These are phyloP conservation scores for Takifugu bimaculatus DNA, from an alignment of 2,113 vertebrate species.

Conservation along the genomic window DNA sequence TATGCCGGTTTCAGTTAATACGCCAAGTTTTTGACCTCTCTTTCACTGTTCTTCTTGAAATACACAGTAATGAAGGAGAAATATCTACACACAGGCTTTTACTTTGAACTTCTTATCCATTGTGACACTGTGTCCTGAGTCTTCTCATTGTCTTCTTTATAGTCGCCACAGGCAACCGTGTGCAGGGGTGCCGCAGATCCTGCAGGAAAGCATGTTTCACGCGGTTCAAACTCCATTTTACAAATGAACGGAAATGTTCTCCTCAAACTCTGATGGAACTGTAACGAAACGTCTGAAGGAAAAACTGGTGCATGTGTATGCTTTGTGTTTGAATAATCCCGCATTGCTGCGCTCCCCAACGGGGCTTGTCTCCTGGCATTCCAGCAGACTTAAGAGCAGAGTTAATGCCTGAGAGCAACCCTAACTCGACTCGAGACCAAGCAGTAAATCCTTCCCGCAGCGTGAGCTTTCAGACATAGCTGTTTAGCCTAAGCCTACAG, in stretches of 20 bases:
- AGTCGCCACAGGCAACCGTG: no score
- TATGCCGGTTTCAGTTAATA: no score
- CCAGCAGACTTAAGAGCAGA: conserved; percentile 41
- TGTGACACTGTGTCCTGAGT: no score
- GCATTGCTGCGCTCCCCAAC: conserved; percentile 30
- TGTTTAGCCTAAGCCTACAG: conserved; percentile 61
- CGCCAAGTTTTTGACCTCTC: no score
- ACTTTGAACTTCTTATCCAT: background rate
- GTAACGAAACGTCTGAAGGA: background rate
- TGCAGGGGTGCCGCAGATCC: no score
- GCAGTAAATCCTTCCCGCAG: conserved; percentile 67
- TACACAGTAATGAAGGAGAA: no score
- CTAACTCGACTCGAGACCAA: conserved; percentile 48
- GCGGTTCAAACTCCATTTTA: no score
- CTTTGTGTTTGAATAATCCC: conserved; percentile 53
- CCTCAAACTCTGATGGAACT: no score
- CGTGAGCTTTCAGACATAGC: conserved; percentile 54
- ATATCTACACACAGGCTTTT: background rate
- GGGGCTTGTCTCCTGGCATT: conserved; percentile 45
- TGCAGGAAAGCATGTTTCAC: no score
- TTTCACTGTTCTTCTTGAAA: no score
- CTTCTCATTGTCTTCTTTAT: no score
- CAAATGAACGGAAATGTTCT: no score
- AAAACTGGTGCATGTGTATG: conserved; percentile 15
- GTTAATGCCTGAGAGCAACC: conserved; percentile 41